Conservation (phyloP, 1,140 invertebrate species). For the Bradynema listronoti region DNA sequence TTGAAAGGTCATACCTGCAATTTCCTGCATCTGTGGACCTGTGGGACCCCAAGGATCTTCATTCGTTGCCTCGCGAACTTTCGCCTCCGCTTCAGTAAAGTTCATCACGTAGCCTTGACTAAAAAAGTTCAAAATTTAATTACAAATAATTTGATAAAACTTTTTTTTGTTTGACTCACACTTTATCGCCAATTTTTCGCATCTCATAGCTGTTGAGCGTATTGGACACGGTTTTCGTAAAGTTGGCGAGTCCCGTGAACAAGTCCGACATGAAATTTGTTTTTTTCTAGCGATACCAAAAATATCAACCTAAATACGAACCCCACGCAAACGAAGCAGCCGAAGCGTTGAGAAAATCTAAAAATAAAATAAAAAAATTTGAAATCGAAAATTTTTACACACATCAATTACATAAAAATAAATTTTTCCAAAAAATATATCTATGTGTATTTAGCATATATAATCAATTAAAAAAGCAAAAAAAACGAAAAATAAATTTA, state of each 20-base stretch:
- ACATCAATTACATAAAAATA: too few species aligned
- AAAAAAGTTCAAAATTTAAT: slow-evolving; percentile 23
- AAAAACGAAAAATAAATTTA: too few species aligned
- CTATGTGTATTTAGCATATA: too few species aligned
- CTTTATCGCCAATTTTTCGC: slow-evolving; percentile 53
- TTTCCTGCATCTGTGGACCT: slow-evolving; percentile 74
- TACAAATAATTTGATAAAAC: not conserved
- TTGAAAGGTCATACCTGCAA: slow-evolving; percentile 86
- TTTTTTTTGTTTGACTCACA: slow-evolving; percentile 42
- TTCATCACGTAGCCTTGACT: slow-evolving; percentile 99
- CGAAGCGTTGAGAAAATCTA: too few species aligned
- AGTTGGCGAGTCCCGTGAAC: slow-evolving; percentile 43
- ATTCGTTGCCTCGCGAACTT: slow-evolving; percentile 95
- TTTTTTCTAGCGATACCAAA: not conserved
- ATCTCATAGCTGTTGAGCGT: slow-evolving; percentile 57
- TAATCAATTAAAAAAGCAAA: too few species aligned
- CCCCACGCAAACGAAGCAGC: too few species aligned
- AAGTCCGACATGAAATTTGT: slow-evolving; percentile 42
- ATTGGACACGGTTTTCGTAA: slow-evolving; percentile 45
- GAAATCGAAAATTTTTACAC: too few species aligned
- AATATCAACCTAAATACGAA: not conserved
- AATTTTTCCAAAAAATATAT: too few species aligned
- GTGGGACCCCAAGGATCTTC: slow-evolving; percentile 98
- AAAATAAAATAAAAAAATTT: too few species aligned
- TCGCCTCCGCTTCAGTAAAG: slow-evolving; percentile 95